Percentiles rank a stretch among this genome's conserved stretches.
Evolutionary conservation across 2,113 vertebrate genomes (phyloP).

Genomic region (Propithecus coquereli): DNA sequence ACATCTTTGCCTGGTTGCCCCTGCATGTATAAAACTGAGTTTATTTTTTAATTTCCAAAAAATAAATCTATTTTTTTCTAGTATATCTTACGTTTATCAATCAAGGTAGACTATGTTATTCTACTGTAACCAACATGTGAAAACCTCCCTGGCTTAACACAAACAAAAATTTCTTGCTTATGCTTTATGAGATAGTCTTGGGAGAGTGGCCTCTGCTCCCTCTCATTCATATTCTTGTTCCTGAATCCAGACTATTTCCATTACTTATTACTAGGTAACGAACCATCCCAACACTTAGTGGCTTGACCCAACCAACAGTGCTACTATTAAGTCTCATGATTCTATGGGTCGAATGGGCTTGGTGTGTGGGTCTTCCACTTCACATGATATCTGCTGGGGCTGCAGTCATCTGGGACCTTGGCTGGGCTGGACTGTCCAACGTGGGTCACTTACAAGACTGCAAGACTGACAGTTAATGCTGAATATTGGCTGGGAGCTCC

Average conservation of each 20-base stretch:
- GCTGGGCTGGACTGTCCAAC: background rate
- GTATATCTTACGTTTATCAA: background rate
- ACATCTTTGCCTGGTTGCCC: background rate
- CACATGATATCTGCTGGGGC: background rate
- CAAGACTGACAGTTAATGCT: background rate
- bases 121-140: background rate
- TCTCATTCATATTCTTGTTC: background rate
- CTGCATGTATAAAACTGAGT: background rate
- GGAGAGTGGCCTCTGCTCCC: background rate
- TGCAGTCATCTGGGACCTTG: background rate
- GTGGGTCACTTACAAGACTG: background rate
- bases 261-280: background rate
- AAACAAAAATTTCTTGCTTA: background rate
- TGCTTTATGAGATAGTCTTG: background rate
- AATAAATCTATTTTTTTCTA: background rate
- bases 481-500: background rate
- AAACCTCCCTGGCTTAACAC: background rate
- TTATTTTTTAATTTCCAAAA: background rate
- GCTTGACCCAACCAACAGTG: background rate
- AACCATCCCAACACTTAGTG: background rate
- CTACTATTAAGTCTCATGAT: background rate
- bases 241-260: background rate
- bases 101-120: background rate
- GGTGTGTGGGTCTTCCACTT: background rate
- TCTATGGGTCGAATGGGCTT: background rate